Evolutionary conservation across 2,113 vertebrate species (phyloP), one percentile per base, ranked within the genome.

Genomic region (Cricetomys ansorgei): DNA sequence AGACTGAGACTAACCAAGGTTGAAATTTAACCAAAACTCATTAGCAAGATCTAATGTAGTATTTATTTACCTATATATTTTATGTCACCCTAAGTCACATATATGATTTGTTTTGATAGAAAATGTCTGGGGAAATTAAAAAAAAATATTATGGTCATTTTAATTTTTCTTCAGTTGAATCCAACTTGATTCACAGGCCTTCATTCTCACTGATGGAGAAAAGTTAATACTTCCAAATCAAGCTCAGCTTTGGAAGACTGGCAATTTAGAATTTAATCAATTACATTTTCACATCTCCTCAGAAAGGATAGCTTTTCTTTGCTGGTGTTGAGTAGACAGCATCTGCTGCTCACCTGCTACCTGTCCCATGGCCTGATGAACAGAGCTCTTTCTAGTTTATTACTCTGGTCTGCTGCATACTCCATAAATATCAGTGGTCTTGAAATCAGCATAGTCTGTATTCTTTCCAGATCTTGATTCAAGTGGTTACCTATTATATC

Each of bases 281-380:
- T 83, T 34, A 57, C 53, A 4, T 4, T 23, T 72, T 15, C 31
- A 10, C 5, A 3, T 64, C 27, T 45, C 16, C 34, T 50, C 40
- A 69, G 45, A 5, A 10, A 1, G 48, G 59, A 67, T 19, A 25
- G 40, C 48, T 53, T 55, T 55, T 5, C 16, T 19, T 37, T 85
- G 69, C 19, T 72, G 48, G 19, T 37, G 25, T 5, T 50, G 4
- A 5, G 19, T n/a, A 40, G 37, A 55, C 11, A 10, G 0, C 31
- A 57, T 50, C 25, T 64, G 29, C 2, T 48, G 1, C 13, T 43
- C 25, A 2, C 29, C 1, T 31, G 91, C 25, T 45, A 31, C 17
- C n/a, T 25, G 64, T 7, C 59, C 6, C 29, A 34, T 7, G 6
- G 13, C 13, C n/a, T 12, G 3, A 0, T n/a, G 17, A 0, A 17